Percentiles rank a stretch among this genome's conserved stretches.
These are phyloP conservation scores for Littorina saxatilis DNA, from an alignment of 1,140 invertebrate genomes.

Conservation along the genomic window DNA sequence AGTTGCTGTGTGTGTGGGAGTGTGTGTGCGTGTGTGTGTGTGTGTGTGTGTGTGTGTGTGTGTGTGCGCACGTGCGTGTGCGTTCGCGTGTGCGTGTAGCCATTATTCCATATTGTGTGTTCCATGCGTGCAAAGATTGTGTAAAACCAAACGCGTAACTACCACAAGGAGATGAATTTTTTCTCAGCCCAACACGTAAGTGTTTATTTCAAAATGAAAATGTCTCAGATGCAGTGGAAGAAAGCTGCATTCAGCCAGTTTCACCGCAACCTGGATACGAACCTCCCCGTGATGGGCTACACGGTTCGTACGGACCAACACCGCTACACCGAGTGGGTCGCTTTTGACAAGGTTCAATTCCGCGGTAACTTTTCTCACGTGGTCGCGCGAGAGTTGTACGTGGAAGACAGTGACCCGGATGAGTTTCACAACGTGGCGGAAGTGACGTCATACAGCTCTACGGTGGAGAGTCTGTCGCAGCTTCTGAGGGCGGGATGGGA, in stretches of 20 bases:
- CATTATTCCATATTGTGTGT: no score
- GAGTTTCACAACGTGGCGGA: conserved; percentile 83
- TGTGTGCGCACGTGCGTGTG: no score
- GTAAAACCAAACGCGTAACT: no score
- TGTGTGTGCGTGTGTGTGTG: no score
- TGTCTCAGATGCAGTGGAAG: no score
- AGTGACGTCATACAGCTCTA: conserved; percentile 41
- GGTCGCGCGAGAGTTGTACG: conserved; percentile 79
- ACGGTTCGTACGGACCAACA: conserved; percentile 82
- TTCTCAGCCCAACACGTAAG: no score
- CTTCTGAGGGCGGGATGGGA: conserved; percentile 63
- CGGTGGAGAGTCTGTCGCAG: conserved; percentile 51
- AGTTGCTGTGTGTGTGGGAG: no score
- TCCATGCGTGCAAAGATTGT: no score
- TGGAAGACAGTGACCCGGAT: conserved; percentile 79
- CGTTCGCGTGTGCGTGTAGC: no score
- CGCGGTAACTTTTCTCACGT: conserved; percentile 81
- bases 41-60: no score
- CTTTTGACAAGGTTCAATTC: conserved; percentile 59
- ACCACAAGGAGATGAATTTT: no score
- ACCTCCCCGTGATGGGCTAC: conserved; percentile 79
- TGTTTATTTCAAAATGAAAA: no score
- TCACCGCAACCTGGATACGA: conserved; percentile 80
- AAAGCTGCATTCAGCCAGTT: conserved; percentile 75
- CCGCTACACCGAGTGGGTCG: conserved; percentile 88